phyloP scores from a whole-genome alignment of 1,140 invertebrate genomes.

The Drosophila elegans region DNA sequence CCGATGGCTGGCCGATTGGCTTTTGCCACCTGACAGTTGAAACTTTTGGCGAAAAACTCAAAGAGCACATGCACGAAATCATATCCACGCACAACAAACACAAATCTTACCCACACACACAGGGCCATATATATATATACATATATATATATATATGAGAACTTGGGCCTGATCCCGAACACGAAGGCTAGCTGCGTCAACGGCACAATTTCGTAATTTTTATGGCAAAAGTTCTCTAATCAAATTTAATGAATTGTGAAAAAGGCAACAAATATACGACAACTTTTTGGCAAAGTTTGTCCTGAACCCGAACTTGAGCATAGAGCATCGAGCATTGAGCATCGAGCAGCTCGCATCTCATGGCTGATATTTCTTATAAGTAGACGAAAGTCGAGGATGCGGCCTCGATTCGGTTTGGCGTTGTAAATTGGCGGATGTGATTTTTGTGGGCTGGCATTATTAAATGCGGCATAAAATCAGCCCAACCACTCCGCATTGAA shows the following conservation, averaged over 20 bases:
- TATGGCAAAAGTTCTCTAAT: constrained; percentile 83
- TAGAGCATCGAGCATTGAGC: constrained; percentile 9
- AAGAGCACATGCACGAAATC: constrained; percentile 71
- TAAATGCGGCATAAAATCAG: constrained; percentile 81
- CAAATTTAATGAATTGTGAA: constrained; percentile 84
- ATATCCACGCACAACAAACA: constrained; percentile 82
- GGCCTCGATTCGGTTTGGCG: constrained; percentile 72
- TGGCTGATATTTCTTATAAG: constrained; percentile 79
- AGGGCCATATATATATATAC: constrained; percentile 1
- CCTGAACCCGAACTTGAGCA: constrained; percentile 32
- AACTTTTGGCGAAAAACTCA: constrained; percentile 57
- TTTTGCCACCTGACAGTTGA: constrained; percentile 80
- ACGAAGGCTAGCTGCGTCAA: constrained; percentile 73
- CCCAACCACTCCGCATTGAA: constrained; percentile 55
- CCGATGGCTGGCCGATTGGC: constrained; percentile 70
- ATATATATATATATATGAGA: constrained; percentile 4
- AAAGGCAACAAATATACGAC: constrained; percentile 83
- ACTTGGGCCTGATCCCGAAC: constrained; percentile 55
- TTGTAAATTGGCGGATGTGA: constrained; percentile 82
- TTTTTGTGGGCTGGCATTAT: constrained; percentile 80
- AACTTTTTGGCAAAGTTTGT: constrained; percentile 80
- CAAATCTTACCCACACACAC: constrained; percentile 64
- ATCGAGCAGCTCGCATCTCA: constrained; percentile 14
- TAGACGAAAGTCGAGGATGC: constrained; percentile 48
- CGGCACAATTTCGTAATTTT: constrained; percentile 83